Conservation (phyloP, 2,113 vertebrate species). For the Leucoraja erinaceus region DNA sequence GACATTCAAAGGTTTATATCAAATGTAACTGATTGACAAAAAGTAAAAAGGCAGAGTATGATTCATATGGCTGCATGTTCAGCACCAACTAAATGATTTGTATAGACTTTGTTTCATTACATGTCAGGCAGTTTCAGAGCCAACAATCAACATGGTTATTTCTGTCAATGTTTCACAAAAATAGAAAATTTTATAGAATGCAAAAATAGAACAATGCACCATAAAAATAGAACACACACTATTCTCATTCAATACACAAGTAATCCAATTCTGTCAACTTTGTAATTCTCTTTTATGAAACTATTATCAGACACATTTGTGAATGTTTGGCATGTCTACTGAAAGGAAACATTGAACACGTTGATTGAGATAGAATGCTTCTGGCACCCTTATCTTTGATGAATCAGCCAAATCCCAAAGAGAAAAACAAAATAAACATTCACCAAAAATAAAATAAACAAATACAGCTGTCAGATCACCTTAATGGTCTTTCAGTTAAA, state of each 20-base stretch:
- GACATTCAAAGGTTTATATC: neutral
- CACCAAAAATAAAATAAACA: neutral
- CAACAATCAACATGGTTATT: neutral
- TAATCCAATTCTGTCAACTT: neutral
- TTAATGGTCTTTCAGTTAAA: neutral
- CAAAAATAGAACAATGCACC: too few species aligned
- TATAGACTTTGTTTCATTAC: neutral
- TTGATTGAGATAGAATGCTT: neutral
- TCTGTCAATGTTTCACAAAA: neutral
- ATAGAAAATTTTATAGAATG: too few species aligned
- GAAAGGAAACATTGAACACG: neutral
- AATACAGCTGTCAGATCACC: neutral
- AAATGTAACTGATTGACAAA: neutral
- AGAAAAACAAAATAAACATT: neutral
- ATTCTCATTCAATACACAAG: neutral
- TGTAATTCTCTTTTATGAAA: neutral
- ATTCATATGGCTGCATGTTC: neutral
- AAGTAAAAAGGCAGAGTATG: neutral
- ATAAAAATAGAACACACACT: neutral
- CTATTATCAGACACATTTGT: neutral
- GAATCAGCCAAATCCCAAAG: neutral
- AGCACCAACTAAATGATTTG: neutral
- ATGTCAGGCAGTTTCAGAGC: too few species aligned
- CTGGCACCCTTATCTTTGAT: neutral
- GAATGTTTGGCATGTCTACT: neutral